Percentiles rank a stretch among this genome's conserved stretches.
Conservation (phyloP, 2,888 invertebrate genomes). For the Coelinius sp. region DNA sequence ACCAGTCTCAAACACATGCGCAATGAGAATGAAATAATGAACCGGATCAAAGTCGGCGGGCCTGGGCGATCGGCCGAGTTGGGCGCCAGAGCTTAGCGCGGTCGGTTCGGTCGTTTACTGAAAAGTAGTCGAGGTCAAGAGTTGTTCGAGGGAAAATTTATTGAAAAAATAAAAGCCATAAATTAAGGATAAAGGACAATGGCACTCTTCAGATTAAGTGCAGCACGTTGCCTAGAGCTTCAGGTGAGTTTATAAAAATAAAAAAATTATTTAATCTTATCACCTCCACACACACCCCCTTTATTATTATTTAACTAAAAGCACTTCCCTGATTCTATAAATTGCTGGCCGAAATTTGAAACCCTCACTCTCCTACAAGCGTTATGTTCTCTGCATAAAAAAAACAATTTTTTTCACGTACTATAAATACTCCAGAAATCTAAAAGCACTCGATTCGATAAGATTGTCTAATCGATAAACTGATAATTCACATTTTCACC, state of each 20-base stretch:
- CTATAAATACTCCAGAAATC: not conserved
- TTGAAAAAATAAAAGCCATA: not conserved
- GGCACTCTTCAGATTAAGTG: slow-evolving; percentile 67
- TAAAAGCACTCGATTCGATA: not conserved
- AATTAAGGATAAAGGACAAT: slow-evolving; percentile 52
- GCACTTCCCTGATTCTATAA: not conserved
- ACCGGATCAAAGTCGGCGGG: slow-evolving; percentile 40
- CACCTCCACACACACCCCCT: not conserved
- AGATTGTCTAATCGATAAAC: not conserved
- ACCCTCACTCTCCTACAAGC: not conserved
- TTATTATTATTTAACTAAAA: too few species aligned
- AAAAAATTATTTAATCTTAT: not conserved
- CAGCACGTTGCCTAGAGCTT: slow-evolving; percentile 65
- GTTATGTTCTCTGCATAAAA: not conserved
- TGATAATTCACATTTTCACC: not conserved
- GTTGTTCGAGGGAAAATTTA: not conserved
- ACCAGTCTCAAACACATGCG: slow-evolving; percentile 13
- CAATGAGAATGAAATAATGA: slow-evolving; percentile 35
- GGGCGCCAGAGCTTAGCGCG: slow-evolving; percentile 67
- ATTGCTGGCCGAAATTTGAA: slow-evolving; percentile 2
- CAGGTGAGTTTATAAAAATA: slow-evolving; percentile 57
- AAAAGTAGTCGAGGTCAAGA: slow-evolving; percentile 22
- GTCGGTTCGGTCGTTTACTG: slow-evolving; percentile 57
- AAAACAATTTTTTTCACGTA: not conserved
- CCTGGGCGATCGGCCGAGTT: slow-evolving; percentile 54